phyloP scores from a whole-genome alignment of 2,113 vertebrate genomes.

The Emydura subglobosa region DNA sequence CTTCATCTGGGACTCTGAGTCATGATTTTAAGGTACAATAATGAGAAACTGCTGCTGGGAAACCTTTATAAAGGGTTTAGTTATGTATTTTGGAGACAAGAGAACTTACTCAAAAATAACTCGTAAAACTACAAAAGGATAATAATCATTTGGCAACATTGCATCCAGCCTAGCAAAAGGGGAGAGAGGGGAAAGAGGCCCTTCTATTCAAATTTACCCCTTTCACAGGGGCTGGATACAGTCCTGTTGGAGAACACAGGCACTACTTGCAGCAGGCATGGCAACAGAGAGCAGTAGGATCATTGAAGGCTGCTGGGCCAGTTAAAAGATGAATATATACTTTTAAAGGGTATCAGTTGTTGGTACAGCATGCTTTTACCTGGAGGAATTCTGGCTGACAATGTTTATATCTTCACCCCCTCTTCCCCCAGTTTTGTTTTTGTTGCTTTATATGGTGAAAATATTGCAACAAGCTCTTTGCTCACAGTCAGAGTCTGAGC shows the following conservation, averaged over 20 bases:
- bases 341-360: not conserved
- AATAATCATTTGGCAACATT: not conserved
- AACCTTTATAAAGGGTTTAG: not conserved
- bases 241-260: not conserved
- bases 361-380: too few relatives aligned
- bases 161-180: not conserved
- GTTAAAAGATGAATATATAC: not conserved
- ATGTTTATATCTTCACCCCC: too few relatives aligned
- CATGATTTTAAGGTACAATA: constrained; percentile 23
- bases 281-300: not conserved
- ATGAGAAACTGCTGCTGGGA: constrained; percentile 23
- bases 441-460: too few relatives aligned
- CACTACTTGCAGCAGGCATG: not conserved
- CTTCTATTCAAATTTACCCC: not conserved
- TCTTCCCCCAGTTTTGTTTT: too few relatives aligned
- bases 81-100: constrained; percentile 7
- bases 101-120: constrained; percentile 21
- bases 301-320: not conserved
- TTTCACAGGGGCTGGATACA: not conserved
- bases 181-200: not conserved
- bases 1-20: constrained; percentile 34
- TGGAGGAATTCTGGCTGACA: too few relatives aligned
- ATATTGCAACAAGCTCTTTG: too few relatives aligned
- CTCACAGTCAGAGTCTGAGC: too few relatives aligned
- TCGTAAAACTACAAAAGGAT: not conserved